Conservation (phyloP, 2,888 invertebrate genomes). For the Athalia rosae region DNA sequence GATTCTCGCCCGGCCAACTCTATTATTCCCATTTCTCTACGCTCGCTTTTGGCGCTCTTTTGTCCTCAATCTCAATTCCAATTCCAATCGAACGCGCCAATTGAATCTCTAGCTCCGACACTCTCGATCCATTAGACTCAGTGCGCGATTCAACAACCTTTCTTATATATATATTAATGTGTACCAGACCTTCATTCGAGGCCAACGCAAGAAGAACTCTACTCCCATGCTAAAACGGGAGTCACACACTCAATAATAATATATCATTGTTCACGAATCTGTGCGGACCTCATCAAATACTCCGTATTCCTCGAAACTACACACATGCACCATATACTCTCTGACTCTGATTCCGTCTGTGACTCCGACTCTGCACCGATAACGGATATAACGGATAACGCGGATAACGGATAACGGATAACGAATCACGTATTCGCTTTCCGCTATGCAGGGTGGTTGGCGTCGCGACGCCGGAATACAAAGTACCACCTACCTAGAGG, state of each 20-base stretch:
- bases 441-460: slow-evolving; percentile 50
- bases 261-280: no score
- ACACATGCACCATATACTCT: not conserved
- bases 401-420: slow-evolving; percentile 49
- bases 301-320: not conserved
- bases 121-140: slow-evolving; percentile 30
- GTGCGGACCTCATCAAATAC: not conserved
- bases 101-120: slow-evolving; percentile 15
- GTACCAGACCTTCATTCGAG: not conserved
- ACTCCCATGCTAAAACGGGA: no score
- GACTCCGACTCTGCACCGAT: slow-evolving; percentile 11
- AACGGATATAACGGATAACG: slow-evolving; percentile 17
- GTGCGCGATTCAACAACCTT: slow-evolving; percentile 5
- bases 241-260: no score
- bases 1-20: slow-evolving; percentile 67
- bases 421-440: slow-evolving; percentile 59
- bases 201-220: no score
- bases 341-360: slow-evolving; percentile 10
- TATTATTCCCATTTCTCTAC: slow-evolving; percentile 58
- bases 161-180: not conserved
- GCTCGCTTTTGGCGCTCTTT: slow-evolving; percentile 28
- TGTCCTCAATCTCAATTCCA: slow-evolving; percentile 25
- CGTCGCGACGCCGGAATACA: slow-evolving; percentile 29
- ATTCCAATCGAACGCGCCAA: slow-evolving; percentile 36
- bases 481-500: slow-evolving; percentile 34